phyloP scores from a whole-genome alignment of 2,888 invertebrate species.

The Chrysolina haemoptera region DNA sequence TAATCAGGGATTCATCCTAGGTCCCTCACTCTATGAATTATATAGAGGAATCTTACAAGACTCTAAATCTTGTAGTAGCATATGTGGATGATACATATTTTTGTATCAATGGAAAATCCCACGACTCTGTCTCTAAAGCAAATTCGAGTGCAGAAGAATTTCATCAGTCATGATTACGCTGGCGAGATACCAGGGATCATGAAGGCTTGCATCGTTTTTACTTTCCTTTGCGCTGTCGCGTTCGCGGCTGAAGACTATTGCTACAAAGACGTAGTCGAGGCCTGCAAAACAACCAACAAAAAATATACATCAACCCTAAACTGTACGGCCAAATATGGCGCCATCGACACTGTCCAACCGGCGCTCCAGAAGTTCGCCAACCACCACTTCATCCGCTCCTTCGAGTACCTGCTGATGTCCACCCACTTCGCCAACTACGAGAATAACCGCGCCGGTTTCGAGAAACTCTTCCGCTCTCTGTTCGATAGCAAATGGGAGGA shows the following conservation, averaged over 20 bases:
- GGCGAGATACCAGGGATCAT: constrained; percentile 73
- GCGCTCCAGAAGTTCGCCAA: constrained; percentile 75
- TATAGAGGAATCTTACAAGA: too few species aligned
- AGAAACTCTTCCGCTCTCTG: constrained; percentile 80
- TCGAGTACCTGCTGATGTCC: constrained; percentile 82
- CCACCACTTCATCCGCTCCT: constrained; percentile 80
- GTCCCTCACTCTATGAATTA: too few species aligned
- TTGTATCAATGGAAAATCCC: too few species aligned
- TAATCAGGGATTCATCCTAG: too few species aligned
- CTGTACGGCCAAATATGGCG: constrained; percentile 79
- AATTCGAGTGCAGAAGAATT: too few species aligned
- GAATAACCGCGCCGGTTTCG: constrained; percentile 83
- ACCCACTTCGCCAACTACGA: constrained; percentile 85
- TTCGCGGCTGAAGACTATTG: constrained; percentile 72
- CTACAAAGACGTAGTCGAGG: constrained; percentile 74
- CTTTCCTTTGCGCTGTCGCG: constrained; percentile 67
- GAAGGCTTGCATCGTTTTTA: constrained; percentile 73
- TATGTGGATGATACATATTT: too few species aligned
- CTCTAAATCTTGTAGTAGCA: too few species aligned
- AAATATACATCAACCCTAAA: constrained; percentile 63
- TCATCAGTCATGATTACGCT: constrained; percentile 71
- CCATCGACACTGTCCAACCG: constrained; percentile 71
- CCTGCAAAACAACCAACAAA: constrained; percentile 68
- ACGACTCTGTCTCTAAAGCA: too few species aligned
- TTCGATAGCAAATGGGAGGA: constrained; percentile 85